Evolutionary conservation across 2,797 vertebrate species (phyloP).

Genomic region (Sebastes itinus): DNA sequence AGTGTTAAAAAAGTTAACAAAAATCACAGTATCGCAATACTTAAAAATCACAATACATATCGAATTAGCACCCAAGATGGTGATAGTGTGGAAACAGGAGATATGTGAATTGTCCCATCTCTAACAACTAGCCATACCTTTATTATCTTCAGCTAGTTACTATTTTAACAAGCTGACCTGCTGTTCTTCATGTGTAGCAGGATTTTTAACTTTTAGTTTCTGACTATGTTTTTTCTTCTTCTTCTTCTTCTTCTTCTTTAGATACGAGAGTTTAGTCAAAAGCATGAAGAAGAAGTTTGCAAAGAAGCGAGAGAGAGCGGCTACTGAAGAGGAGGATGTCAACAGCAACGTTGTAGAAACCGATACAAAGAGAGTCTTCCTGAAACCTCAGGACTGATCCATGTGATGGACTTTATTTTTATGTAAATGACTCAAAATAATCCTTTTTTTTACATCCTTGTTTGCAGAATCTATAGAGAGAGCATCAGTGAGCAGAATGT

Average conservation of each 20-base stretch:
- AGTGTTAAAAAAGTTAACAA: too few species aligned
- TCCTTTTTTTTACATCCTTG: neutral
- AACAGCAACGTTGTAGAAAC: conserved; percentile 42
- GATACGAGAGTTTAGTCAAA: conserved; percentile 82
- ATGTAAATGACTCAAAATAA: neutral
- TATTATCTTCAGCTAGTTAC: neutral
- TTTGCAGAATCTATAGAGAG: neutral
- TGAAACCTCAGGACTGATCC: conserved; percentile 79
- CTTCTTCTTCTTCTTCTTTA: conserved; percentile 21
- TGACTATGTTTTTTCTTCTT: neutral
- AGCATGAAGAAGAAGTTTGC: conserved; percentile 84
- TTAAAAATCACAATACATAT: too few species aligned
- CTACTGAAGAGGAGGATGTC: conserved; percentile 42
- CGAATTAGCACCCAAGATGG: too few species aligned
- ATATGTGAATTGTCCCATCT: too few species aligned
- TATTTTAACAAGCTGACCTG: neutral
- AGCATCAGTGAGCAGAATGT: neutral
- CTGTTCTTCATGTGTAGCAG: neutral
- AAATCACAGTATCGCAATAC: too few species aligned
- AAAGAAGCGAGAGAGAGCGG: conserved; percentile 71
- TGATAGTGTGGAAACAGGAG: too few species aligned
- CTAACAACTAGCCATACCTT: neutral
- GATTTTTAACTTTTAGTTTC: neutral
- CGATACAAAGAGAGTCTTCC: conserved; percentile 65
- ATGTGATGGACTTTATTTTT: neutral